A percentile compares a stretch with the other conserved stretches of the same genome.
These are phyloP conservation scores for Apodemia zela DNA, from an alignment of 2,888 invertebrate species.

Conservation along the genomic window DNA sequence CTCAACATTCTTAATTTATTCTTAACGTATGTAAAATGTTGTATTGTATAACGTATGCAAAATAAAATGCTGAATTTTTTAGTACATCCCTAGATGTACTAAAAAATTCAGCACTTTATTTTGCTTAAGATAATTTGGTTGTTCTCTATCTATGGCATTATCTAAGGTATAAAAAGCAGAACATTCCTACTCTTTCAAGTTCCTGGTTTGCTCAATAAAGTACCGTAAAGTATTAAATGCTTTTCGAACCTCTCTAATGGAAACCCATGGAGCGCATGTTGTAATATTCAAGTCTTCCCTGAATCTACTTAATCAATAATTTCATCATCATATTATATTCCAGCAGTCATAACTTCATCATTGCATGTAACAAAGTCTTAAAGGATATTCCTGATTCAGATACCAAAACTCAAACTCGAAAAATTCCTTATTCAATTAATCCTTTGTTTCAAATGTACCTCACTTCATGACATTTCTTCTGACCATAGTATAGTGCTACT, in stretches of 20 bases:
- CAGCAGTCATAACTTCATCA: constrained; percentile 22
- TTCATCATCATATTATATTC: constrained; percentile 22
- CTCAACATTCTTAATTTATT: too few species aligned
- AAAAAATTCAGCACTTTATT: background rate
- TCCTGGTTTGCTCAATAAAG: background rate
- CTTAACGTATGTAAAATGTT: too few species aligned
- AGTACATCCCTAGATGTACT: too few species aligned
- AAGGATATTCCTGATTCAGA: constrained; percentile 22
- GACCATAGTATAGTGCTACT: too few species aligned
- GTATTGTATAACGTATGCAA: too few species aligned
- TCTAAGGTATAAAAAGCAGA: background rate
- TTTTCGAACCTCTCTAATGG: background rate
- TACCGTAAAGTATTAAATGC: background rate
- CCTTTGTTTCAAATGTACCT: too few species aligned
- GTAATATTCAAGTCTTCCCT: constrained; percentile 28
- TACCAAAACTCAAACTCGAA: too few species aligned
- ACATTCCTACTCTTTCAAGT: background rate
- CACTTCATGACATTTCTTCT: too few species aligned
- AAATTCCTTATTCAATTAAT: too few species aligned
- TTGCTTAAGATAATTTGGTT: background rate
- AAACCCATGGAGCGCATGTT: constrained; percentile 26
- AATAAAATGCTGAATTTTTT: too few species aligned
- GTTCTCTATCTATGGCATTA: background rate
- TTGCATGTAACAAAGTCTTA: constrained; percentile 20
- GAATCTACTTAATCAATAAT: constrained; percentile 28